These are phyloP conservation scores for Falco berigora DNA, from an alignment of 2,797 vertebrate species.

Conservation along the genomic window DNA sequence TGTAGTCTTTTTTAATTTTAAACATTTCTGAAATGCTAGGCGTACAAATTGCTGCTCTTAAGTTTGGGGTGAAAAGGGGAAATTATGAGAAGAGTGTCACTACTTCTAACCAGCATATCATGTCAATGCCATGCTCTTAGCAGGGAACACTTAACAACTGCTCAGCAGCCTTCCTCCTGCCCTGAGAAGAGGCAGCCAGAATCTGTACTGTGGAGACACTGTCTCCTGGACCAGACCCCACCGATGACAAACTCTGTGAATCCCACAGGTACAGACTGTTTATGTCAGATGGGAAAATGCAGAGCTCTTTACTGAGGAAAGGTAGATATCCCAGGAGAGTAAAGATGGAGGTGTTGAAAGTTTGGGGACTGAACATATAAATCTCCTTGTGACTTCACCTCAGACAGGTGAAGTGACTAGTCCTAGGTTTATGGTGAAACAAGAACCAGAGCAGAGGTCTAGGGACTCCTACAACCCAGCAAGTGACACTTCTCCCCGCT, in stretches of 20 bases:
- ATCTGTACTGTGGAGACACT: neutral
- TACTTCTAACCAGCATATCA: neutral
- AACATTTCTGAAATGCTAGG: slow-evolving; percentile 14
- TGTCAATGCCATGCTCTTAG: neutral
- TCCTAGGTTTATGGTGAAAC: neutral
- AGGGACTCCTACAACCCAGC: neutral
- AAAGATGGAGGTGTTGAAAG: neutral
- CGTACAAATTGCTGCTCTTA: neutral
- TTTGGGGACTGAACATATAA: neutral
- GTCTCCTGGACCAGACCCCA: neutral
- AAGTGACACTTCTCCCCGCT: neutral
- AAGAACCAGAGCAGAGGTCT: neutral
- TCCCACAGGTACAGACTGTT: neutral
- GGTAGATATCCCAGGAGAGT: neutral
- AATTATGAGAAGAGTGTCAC: neutral
- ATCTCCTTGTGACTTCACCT: neutral
- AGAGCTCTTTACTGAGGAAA: neutral
- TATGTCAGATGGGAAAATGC: neutral
- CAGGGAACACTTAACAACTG: neutral
- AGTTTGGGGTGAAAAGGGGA: neutral
- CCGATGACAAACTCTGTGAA: neutral
- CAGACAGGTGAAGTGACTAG: neutral
- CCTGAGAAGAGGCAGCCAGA: neutral
- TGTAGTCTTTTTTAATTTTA: slow-evolving; percentile 16
- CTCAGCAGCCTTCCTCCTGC: neutral